These are phyloP conservation scores for Corythornis cristatus DNA, from an alignment of 2,113 vertebrate species.

Conservation along the genomic window DNA sequence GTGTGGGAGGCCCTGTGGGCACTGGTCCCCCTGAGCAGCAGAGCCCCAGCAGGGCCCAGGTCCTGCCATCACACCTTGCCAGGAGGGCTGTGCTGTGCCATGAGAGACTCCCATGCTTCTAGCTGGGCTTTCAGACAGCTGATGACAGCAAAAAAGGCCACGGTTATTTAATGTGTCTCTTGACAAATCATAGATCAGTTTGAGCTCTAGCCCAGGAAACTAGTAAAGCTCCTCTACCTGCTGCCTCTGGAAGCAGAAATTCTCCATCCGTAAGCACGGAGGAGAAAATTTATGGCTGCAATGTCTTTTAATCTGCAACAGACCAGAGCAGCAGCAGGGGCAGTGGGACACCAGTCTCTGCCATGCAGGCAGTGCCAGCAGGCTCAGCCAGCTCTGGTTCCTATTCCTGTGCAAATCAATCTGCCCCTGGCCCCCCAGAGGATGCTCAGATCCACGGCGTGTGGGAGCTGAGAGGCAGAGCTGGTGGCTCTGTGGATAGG, in stretches of 20 bases:
- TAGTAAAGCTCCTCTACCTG: not conserved
- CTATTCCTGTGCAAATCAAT: not conserved
- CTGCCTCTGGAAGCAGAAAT: conserved; percentile 31
- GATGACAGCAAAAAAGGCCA: conserved; percentile 56
- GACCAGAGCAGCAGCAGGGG: not conserved
- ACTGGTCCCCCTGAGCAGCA: not conserved
- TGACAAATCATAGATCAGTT: conserved; percentile 55
- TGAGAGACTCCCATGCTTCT: conserved; percentile 26
- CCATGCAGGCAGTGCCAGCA: not conserved
- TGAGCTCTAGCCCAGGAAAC: conserved; percentile 24
- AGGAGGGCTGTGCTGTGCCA: not conserved
- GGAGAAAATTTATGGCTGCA: not conserved
- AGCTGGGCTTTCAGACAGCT: conserved; percentile 34
- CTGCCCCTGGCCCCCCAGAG: no score
- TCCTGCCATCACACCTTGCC: not conserved
- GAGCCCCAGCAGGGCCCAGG: not conserved
- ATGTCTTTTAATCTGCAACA: not conserved
- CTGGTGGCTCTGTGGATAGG: not conserved
- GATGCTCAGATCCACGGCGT: not conserved
- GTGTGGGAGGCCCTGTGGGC: not conserved
- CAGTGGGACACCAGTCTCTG: not conserved
- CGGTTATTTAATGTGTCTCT: conserved; percentile 59
- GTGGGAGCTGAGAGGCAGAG: not conserved
- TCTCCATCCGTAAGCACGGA: not conserved
- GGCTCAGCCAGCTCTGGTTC: not conserved